phyloP scores from a whole-genome alignment of 1,140 invertebrate genomes.

The Antheraea pernyi region DNA sequence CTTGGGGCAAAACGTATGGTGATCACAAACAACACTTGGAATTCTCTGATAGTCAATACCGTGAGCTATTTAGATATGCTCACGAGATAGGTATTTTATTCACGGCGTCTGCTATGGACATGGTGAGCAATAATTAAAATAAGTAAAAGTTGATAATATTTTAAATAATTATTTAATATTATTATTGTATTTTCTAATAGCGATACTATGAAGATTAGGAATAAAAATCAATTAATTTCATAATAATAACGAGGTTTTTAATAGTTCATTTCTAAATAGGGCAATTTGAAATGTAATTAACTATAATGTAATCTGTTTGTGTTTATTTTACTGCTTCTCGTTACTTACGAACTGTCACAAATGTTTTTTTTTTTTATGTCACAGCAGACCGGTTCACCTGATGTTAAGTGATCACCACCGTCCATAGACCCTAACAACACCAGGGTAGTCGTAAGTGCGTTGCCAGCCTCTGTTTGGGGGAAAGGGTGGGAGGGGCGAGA shows the following conservation, averaged over 20 bases:
- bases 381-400: too few relatives aligned
- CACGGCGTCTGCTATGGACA: constrained; percentile 90
- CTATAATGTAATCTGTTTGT: not conserved
- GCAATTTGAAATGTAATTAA: not conserved
- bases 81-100: constrained; percentile 83
- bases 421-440: too few relatives aligned
- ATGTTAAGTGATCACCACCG: too few relatives aligned
- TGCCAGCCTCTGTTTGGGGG: too few relatives aligned
- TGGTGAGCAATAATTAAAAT: constrained; percentile 63
- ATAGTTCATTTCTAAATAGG: not conserved
- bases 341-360: not conserved
- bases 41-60: constrained; percentile 84
- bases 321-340: not conserved
- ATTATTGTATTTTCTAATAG: too few relatives aligned
- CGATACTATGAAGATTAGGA: too few relatives aligned
- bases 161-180: too few relatives aligned
- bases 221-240: not conserved
- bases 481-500: too few relatives aligned
- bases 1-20: constrained; percentile 89
- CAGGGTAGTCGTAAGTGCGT: too few relatives aligned
- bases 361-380: too few relatives aligned
- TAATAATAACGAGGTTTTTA: not conserved
- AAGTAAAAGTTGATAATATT: too few relatives aligned
- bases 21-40: constrained; percentile 87
- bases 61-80: constrained; percentile 83